Conservation (phyloP, 2,888 invertebrate species). For the Odontocerum albicorne region DNA sequence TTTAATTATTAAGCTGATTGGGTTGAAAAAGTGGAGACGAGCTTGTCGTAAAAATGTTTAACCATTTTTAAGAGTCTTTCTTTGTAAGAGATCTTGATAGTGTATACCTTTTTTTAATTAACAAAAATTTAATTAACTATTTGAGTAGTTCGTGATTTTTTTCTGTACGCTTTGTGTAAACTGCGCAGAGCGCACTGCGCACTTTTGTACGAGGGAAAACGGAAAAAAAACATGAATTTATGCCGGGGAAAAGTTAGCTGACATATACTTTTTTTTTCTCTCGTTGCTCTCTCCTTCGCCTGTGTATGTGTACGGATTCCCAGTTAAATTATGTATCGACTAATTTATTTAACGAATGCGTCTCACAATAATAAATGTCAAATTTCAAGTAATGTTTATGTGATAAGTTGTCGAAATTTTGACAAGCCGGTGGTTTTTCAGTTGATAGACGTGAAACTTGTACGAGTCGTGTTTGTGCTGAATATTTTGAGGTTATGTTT, state of each 20-base stretch:
- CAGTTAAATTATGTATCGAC: slow-evolving; percentile 61
- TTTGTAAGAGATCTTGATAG: too few species aligned
- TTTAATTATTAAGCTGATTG: neutral
- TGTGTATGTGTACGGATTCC: slow-evolving; percentile 57
- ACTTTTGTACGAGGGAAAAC: slow-evolving; percentile 42
- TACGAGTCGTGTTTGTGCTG: slow-evolving; percentile 11
- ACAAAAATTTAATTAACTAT: too few species aligned
- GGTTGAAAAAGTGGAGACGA: too few species aligned
- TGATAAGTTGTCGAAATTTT: too few species aligned
- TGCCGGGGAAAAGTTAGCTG: slow-evolving; percentile 54
- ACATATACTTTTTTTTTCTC: slow-evolving; percentile 61
- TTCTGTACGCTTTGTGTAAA: slow-evolving; percentile 8
- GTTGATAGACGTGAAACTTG: slow-evolving; percentile 11
- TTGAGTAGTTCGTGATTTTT: too few species aligned
- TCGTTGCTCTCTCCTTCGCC: slow-evolving; percentile 42
- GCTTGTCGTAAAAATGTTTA: too few species aligned
- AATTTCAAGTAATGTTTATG: too few species aligned
- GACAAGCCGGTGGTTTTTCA: neutral
- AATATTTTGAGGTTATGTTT: slow-evolving; percentile 26
- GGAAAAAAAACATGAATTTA: slow-evolving; percentile 59
- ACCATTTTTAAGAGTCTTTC: too few species aligned
- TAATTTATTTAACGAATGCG: slow-evolving; percentile 39
- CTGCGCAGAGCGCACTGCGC: slow-evolving; percentile 22
- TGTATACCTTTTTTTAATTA: too few species aligned
- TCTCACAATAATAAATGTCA: too few species aligned